These are phyloP conservation scores for Drymonia ruficornis DNA, from an alignment of 2,888 invertebrate species.

Conservation along the genomic window DNA sequence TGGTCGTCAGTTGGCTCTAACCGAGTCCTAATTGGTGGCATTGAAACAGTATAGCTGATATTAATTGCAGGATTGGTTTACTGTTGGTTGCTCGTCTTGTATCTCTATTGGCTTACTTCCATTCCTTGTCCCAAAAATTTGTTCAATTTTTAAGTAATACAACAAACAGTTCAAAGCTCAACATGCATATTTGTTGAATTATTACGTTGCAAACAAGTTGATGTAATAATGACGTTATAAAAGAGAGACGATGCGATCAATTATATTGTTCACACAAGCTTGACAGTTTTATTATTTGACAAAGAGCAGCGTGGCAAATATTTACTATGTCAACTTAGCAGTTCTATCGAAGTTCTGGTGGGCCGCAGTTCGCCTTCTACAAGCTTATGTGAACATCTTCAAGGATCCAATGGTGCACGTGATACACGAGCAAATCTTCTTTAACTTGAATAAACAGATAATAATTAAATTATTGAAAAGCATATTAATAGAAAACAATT, in stretches of 20 bases:
- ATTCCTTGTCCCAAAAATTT: conserved; percentile 15
- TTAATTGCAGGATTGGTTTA: conserved; percentile 25
- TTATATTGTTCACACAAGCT: conserved; percentile 65
- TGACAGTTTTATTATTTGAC: conserved; percentile 71
- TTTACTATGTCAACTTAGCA: conserved; percentile 42
- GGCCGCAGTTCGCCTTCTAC: conserved; percentile 17
- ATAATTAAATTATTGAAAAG: background rate
- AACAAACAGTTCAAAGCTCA: conserved; percentile 18
- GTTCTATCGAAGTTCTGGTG: conserved; percentile 28
- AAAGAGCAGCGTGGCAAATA: conserved; percentile 52
- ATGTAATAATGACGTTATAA: conserved; percentile 29
- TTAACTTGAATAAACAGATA: conserved; percentile 1
- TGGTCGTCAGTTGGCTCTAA: background rate
- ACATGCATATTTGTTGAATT: conserved; percentile 22
- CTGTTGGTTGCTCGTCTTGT: conserved; percentile 45
- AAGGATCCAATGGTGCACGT: conserved; percentile 34
- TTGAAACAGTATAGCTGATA: conserved; percentile 37
- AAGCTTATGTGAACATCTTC: conserved; percentile 52
- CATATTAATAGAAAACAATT: conserved; percentile 12
- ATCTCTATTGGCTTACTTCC: conserved; percentile 27
- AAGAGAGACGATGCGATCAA: conserved; percentile 62
- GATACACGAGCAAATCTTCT: conserved; percentile 16
- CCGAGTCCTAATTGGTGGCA: conserved; percentile 1
- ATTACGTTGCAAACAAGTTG: conserved; percentile 13
- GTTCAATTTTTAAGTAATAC: conserved; percentile 20